Conservation (phyloP, 2,888 invertebrate species). For the Emmelina monodactyla region DNA sequence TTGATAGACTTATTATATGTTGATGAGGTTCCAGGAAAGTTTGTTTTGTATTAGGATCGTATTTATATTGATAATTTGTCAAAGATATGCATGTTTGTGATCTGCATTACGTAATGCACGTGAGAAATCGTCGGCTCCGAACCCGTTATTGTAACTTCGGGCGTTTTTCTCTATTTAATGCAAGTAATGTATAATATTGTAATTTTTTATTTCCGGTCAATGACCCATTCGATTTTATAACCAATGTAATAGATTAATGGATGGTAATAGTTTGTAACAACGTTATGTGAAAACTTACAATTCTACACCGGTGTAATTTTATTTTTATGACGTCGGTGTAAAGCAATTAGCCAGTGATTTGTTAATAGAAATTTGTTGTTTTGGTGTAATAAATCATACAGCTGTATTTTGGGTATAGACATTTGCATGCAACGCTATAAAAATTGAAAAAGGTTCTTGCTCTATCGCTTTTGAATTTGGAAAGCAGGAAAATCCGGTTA, state of each 20-base stretch:
- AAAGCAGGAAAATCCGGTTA: too few relatives aligned
- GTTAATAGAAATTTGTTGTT: too few relatives aligned
- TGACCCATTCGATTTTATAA: conserved; percentile 46
- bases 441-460: too few relatives aligned
- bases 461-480: too few relatives aligned
- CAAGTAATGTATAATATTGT: conserved; percentile 24
- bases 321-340: conserved; percentile 24
- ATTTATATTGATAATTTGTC: conserved; percentile 30
- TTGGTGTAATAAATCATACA: too few relatives aligned
- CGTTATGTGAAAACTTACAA: conserved; percentile 31
- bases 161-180: conserved; percentile 51
- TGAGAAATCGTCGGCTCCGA: background rate
- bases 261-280: conserved; percentile 31
- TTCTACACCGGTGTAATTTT: conserved; percentile 24
- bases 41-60: conserved; percentile 22
- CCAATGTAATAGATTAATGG: conserved; percentile 47
- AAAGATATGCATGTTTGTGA: conserved; percentile 33
- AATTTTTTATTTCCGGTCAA: conserved; percentile 34
- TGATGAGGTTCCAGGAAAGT: conserved; percentile 47
- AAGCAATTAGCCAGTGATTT: conserved; percentile 30
- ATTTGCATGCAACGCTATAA: too few relatives aligned
- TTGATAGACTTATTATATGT: conserved; percentile 52
- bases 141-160: conserved; percentile 27
- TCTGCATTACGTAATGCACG: conserved; percentile 29
- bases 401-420: too few relatives aligned